Evolutionary conservation across 2,888 invertebrate genomes (phyloP), one percentile per base, ranked within the genome.

Genomic region (Drosophila bunnanda): DNA sequence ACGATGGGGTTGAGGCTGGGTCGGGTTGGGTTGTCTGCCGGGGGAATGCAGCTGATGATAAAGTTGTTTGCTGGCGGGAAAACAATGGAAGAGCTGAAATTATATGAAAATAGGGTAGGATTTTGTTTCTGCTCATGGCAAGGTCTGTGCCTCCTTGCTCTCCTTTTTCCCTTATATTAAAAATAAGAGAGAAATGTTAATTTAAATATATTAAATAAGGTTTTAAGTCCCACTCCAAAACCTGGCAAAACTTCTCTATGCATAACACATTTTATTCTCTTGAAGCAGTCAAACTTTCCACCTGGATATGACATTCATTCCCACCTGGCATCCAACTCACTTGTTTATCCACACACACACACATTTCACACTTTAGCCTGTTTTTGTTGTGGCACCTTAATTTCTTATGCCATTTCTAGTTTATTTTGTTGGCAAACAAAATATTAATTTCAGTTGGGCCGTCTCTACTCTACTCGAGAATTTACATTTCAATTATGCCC

Each of bases 401-500:
- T 30, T 69, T 48, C 30, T 57, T 36, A 38, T 58, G 55, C 41
- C 55, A 50, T 55, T 65, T 74, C 46, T 55, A 50, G 58, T 55
- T 74, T 79, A 82, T 75, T 70, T 68, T 56, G 41, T 52, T 52
- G 39, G 34, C 55, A 68, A 67, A 67, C 68, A 82, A 82, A 79
- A 79, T 82, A 82, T 82, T 80, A 80, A 72, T 80, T 75, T 80
- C 71, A 72, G 66, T 56, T 34, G 57, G 53, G 66, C 56, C 78
- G 48, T 66, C 25, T 25, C 4, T 25, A n/a, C 60, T 72, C 69
- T 68, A 39, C 56, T 55, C 56, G 62, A 52, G 80, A 83, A 83
- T 83, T 88, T 83, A 85, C 86, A 83, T 83, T 83, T 83, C 82
- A 83, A 88, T 83, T 83, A 83, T 78, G 86, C 80, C 59, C 64